phyloP scores from a whole-genome alignment of 2,888 invertebrate species.

The Eilema depressum region DNA sequence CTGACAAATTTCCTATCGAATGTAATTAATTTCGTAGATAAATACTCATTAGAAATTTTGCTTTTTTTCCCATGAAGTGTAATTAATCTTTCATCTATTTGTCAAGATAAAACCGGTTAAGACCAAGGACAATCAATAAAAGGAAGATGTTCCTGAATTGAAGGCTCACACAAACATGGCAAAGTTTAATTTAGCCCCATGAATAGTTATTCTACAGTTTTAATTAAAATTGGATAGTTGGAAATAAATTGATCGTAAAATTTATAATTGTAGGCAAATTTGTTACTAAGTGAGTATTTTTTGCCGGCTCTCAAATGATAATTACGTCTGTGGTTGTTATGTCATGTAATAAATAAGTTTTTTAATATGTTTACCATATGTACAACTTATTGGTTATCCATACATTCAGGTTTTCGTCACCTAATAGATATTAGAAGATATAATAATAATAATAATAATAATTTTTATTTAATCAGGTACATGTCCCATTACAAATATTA shows the following conservation, averaged over 20 bases:
- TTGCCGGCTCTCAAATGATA: slow-evolving; percentile 14
- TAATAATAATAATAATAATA: no score
- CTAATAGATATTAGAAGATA: no score
- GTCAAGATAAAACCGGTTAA: slow-evolving; percentile 40
- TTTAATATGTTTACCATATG: background rate
- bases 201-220: slow-evolving; percentile 20
- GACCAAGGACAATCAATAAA: slow-evolving; percentile 52
- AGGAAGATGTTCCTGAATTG: slow-evolving; percentile 49
- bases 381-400: background rate
- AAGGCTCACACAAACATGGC: slow-evolving; percentile 36
- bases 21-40: slow-evolving; percentile 17
- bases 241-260: slow-evolving; percentile 45
- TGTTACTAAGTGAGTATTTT: slow-evolving; percentile 22
- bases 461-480: no score
- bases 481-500: no score
- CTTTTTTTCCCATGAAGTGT: slow-evolving; percentile 16
- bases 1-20: slow-evolving; percentile 32
- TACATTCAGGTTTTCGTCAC: background rate
- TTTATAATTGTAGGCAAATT: slow-evolving; percentile 44
- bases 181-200: slow-evolving; percentile 13
- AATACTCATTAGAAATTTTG: slow-evolving; percentile 33
- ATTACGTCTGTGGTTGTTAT: slow-evolving; percentile 16
- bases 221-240: slow-evolving; percentile 44
- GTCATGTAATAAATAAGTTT: slow-evolving; percentile 9
- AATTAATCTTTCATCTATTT: slow-evolving; percentile 10